Evolutionary conservation across 2,113 vertebrate species (phyloP).

Genomic region (Phyllostomus discolor): DNA sequence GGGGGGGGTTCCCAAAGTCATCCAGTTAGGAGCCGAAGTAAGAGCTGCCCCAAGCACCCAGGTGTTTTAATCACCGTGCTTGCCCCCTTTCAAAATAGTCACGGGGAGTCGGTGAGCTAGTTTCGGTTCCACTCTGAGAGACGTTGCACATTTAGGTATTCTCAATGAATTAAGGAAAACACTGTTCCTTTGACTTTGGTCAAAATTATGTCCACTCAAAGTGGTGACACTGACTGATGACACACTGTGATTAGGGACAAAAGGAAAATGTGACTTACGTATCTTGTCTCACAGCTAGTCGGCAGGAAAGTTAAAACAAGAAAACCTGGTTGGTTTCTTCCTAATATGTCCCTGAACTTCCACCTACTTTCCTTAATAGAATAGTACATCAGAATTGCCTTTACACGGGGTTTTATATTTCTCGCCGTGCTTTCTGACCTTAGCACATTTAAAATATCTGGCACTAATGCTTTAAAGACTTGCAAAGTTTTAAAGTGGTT

Average conservation of each 20-base stretch:
- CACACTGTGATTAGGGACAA: neutral
- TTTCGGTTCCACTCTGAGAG: neutral
- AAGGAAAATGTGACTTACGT: neutral
- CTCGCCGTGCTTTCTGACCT: constrained; percentile 39
- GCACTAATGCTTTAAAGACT: constrained; percentile 54
- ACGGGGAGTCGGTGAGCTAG: neutral
- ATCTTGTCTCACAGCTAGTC: neutral
- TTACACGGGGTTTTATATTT: constrained; percentile 23
- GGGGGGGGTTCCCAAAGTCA: neutral
- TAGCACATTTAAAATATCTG: constrained; percentile 36
- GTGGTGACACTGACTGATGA: neutral
- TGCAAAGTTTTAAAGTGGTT: constrained; percentile 58
- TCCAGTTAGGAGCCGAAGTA: neutral
- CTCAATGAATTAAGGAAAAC: neutral
- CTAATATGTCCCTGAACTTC: neutral
- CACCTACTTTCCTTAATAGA: neutral
- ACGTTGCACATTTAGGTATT: neutral
- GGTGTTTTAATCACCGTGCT: neutral
- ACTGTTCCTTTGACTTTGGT: neutral
- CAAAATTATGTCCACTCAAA: neutral
- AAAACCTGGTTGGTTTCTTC: neutral
- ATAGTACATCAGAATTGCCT: constrained; percentile 23
- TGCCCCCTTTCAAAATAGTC: neutral
- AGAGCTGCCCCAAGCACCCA: neutral
- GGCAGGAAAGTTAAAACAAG: neutral